Base-by-base conservation (phyloP, 2,888 invertebrate species). In the Sialis lutaria region DNA sequence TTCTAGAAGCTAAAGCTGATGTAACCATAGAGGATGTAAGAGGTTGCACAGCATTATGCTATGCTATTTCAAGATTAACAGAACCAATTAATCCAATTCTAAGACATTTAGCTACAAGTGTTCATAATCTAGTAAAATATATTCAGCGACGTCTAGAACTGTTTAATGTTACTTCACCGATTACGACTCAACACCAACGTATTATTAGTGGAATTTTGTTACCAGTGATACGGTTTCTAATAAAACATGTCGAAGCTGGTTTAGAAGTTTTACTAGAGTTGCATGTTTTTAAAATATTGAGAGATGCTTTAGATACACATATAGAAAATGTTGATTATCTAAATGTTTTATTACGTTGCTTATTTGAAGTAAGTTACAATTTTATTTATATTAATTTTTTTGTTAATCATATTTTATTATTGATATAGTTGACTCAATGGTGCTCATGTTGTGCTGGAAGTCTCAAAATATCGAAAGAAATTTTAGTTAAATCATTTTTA, bases 1-100 rank as follows among this genome's bases (percentile, higher is more conserved):
- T 67, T 6, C 49, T 66, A 10, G 49, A 52, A 5, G 55, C 54
- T 9, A 58, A 59, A 4, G 64, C 64, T 4, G 56, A 60, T 48
- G 52, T 62, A 22, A 52, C 57, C 8, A 52, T 56, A 33, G 61
- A 63, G 51, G 65, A 67, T 50, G 53, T 58, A 49, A 58, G 59
- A 50, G 61, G 62, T 10, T 60, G 64, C 46, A 63, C 62, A 6
- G 60, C 64, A 7, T 51, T 65, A 7, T 64, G 65, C 50, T 64
- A 65, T 49, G 61, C 60, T 7, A 59, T 63, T 22, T 22, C 22
- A 22, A 22, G 22, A 22, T 22, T 22, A 22, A 22, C 22, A 22
- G 22, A 22, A 22, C 22, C 22, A 22, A 22, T 22, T 22, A 22
- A 22, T 22, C 22, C 22, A 22, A 22, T 22, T 2, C 22, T 22